Conservation (phyloP, 1,140 invertebrate genomes). For the Calliphora vicina region DNA sequence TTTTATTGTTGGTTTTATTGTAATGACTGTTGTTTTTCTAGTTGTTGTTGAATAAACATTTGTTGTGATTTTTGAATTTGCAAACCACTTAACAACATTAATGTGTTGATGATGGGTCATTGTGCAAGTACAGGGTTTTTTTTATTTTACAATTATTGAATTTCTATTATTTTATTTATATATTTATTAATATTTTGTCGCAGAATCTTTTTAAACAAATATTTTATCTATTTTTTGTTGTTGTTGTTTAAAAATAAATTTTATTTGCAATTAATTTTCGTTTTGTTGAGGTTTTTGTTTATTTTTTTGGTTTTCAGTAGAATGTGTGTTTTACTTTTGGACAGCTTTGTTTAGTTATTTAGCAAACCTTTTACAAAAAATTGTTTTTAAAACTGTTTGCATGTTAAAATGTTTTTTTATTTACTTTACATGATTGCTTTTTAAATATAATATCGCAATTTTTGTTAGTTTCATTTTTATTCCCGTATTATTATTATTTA, state of each 20-base stretch:
- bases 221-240: background rate
- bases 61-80: conserved; percentile 2
- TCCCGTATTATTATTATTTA: no score
- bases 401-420: no score
- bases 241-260: background rate
- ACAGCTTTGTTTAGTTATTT: no score
- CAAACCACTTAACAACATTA: background rate
- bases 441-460: no score
- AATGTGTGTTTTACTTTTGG: no score
- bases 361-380: background rate
- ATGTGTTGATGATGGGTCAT: background rate
- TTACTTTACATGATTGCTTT: no score
- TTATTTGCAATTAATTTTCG: no score
- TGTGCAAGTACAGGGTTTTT: conserved; percentile 32
- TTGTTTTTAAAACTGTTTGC: background rate
- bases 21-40: background rate
- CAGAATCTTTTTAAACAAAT: background rate
- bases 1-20: background rate
- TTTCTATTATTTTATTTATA: background rate
- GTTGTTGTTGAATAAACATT: background rate
- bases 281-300: no score
- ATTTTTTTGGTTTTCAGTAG: no score
- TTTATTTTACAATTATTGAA: background rate
- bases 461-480: no score
- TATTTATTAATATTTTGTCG: background rate